These are phyloP conservation scores for Drosophila gunungcola DNA, from an alignment of 1,140 invertebrate species.

Conservation along the genomic window DNA sequence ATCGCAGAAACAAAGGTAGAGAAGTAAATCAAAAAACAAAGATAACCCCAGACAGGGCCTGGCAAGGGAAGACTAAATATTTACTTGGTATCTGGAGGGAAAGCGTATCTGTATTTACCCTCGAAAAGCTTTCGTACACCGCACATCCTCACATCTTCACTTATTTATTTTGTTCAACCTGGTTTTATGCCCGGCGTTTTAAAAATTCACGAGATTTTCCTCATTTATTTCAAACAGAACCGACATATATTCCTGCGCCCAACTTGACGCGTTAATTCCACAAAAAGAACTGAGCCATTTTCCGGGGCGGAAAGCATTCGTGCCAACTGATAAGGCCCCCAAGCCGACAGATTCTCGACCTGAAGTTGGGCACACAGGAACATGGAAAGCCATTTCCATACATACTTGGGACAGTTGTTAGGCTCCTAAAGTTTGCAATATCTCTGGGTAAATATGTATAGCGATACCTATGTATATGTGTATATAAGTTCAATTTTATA, in stretches of 20 bases:
- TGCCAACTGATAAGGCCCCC: slow-evolving; percentile 56
- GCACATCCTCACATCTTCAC: neutral
- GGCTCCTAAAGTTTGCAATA: slow-evolving; percentile 13
- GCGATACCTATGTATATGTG: slow-evolving; percentile 3
- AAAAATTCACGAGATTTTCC: slow-evolving; percentile 33
- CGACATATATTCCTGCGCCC: slow-evolving; percentile 15
- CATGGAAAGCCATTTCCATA: slow-evolving; percentile 48
- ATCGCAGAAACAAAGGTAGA: slow-evolving; percentile 16
- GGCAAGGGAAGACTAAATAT: slow-evolving; percentile 14
- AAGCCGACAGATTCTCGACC: slow-evolving; percentile 10
- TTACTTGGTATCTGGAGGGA: neutral
- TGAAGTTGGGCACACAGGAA: slow-evolving; percentile 24
- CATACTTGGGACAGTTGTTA: slow-evolving; percentile 9
- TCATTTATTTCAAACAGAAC: slow-evolving; percentile 3
- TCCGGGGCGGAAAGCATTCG: slow-evolving; percentile 23
- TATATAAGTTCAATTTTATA: slow-evolving; percentile 32
- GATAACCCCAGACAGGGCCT: slow-evolving; percentile 22
- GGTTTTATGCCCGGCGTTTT: slow-evolving; percentile 23
- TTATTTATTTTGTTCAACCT: slow-evolving; percentile 7
- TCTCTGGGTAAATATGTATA: slow-evolving; percentile 7
- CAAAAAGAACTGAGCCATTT: slow-evolving; percentile 47
- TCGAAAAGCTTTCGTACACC: neutral
- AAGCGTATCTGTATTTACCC: slow-evolving; percentile 6
- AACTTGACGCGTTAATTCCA: slow-evolving; percentile 54
- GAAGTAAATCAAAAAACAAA: neutral